phyloP scores from a whole-genome alignment of 2,797 vertebrate genomes.

The Vespertilio murinus region DNA sequence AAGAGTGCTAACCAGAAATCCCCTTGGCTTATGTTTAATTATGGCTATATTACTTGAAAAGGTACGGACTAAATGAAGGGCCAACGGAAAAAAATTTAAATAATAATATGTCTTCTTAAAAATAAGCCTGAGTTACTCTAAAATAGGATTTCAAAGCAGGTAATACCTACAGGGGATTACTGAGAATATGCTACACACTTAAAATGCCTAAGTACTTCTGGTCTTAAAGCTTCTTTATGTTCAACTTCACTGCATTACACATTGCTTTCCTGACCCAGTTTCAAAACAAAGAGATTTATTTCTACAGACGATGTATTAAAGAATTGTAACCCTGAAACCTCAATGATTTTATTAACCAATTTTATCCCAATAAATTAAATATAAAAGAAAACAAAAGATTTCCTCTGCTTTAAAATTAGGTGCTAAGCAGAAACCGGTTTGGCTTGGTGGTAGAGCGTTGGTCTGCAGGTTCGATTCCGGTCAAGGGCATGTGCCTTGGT shows the following conservation, averaged over 20 bases:
- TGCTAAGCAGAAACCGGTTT: too few species aligned
- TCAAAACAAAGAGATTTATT: neutral
- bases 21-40: neutral
- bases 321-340: neutral
- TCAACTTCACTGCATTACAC: neutral
- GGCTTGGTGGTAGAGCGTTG: too few species aligned
- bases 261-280: neutral
- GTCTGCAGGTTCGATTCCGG: too few species aligned
- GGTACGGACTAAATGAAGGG: neutral
- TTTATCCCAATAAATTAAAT: neutral
- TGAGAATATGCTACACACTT: neutral
- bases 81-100: neutral
- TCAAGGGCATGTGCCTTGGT: too few species aligned
- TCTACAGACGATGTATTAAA: neutral
- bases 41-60: neutral
- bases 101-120: neutral
- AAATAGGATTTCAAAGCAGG: neutral
- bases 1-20: neutral
- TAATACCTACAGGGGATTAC: neutral
- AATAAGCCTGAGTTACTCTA: neutral
- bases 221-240: neutral
- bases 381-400: neutral
- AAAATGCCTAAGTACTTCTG: neutral
- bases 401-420: neutral
- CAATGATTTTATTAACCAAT: neutral